Evolutionary conservation across 2,888 invertebrate species (phyloP), one percentile per base, ranked within the genome.

Genomic region (Caenorhabditis auriculariae): DNA sequence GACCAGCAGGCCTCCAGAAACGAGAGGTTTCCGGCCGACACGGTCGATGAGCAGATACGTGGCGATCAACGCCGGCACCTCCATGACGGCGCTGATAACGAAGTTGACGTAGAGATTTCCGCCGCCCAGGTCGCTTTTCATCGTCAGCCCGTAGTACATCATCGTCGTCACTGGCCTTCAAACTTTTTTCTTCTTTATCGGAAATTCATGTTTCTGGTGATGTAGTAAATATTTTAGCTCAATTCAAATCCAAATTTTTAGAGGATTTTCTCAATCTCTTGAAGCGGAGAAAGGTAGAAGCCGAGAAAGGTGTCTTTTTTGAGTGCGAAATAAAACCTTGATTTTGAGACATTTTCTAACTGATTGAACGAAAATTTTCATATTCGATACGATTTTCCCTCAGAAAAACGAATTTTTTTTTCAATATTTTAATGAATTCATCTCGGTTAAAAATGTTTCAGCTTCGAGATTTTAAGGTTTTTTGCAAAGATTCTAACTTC

Each of bases 131-230:
- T 89, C 89, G 58, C 90, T 88, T 82, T 89, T 90, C 81, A 91
- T 90, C 0, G 90, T 88, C 7, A 91, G 87, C 0, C 91, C 91
- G 78, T 90, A 93, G 83, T 91, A 90, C 72, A 90, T 89, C 79
- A 92, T 86, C 3, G 91, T 91, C 59, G 90, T 89, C 1, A 90
- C 89, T 56, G 89, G 85, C 92, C 83, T 82, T 60, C 42, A 68
- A 56, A 27, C 19, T 15, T 28, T 41, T 12, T 48, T 47, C 19
- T 32, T 17, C 19, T 15, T 17, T 9, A 19, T 41, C 17, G 1
- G 42, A 15, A 41, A 12, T n/a, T n/a, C 9, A 41, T n/a, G n/a
- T n/a, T n/a, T n/a, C n/a, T n/a, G n/a, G n/a, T n/a, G n/a, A n/a
- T n/a, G n/a, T n/a, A n/a, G n/a, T n/a, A n/a, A n/a, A n/a, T n/a